These are phyloP conservation scores for Micoletzkya japonica DNA, from an alignment of 2,888 invertebrate genomes.

Conservation along the genomic window DNA sequence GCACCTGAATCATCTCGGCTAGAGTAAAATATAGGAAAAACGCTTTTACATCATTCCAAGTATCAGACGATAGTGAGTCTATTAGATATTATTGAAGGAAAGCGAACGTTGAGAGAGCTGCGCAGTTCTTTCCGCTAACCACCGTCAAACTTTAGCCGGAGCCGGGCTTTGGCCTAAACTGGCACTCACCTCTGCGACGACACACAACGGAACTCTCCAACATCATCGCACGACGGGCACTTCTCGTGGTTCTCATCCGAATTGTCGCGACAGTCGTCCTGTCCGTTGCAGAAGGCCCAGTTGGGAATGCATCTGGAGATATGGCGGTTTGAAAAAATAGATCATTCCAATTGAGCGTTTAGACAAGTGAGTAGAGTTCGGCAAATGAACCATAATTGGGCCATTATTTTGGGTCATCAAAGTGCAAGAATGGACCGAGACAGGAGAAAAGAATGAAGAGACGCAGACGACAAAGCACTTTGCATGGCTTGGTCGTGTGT, in stretches of 20 bases:
- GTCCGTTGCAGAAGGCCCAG: conserved; percentile 97
- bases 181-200: conserved; percentile 40
- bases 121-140: too few relatives aligned
- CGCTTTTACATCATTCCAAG: not conserved
- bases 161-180: too few relatives aligned
- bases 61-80: not conserved
- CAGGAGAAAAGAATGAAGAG: too few relatives aligned
- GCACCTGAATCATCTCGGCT: conserved; percentile 46
- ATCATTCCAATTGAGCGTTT: too few relatives aligned
- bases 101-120: not conserved
- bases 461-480: too few relatives aligned
- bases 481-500: too few relatives aligned
- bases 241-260: conserved; percentile 76
- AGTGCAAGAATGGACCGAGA: too few relatives aligned
- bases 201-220: conserved; percentile 85
- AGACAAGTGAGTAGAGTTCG: too few relatives aligned
- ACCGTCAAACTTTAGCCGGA: too few relatives aligned
- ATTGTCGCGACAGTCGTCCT: conserved; percentile 84
- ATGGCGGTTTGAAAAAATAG: too few relatives aligned
- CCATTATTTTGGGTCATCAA: too few relatives aligned
- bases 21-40: not conserved
- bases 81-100: not conserved
- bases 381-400: too few relatives aligned
- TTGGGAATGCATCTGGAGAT: conserved; percentile 78
- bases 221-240: conserved; percentile 78